Percentiles rank a stretch among this genome's conserved stretches.
Conservation (phyloP, 2,888 invertebrate species). For the Adineta ricciae region DNA sequence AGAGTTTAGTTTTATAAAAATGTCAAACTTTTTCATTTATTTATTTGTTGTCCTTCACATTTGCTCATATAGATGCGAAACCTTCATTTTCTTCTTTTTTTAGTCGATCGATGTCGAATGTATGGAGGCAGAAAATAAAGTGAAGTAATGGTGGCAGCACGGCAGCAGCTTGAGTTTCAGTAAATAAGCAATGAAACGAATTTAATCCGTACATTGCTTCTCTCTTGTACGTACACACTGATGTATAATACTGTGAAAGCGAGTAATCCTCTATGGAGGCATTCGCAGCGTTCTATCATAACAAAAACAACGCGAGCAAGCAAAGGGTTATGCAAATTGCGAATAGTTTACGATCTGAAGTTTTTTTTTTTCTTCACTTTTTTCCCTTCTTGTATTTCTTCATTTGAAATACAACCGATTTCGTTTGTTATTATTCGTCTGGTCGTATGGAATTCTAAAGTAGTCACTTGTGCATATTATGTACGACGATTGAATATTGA, state of each 20-base stretch:
- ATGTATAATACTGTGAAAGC: neutral
- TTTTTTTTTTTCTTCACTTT: too few species aligned
- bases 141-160: neutral
- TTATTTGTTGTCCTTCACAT: neutral
- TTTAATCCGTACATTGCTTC: neutral
- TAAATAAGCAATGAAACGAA: neutral
- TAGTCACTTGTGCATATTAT: neutral
- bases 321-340: neutral
- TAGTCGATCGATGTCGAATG: neutral
- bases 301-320: neutral
- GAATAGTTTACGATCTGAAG: neutral
- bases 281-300: neutral
- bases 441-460: neutral
- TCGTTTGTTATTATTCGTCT: neutral
- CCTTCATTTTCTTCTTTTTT: neutral
- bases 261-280: neutral
- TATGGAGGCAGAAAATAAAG: neutral
- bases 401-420: neutral
- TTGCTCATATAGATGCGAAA: neutral
- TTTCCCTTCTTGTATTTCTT: neutral
- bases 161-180: neutral
- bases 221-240: neutral
- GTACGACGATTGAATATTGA: too few species aligned
- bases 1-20: neutral
- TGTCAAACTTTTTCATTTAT: neutral